Evolutionary conservation across 1,140 invertebrate genomes (phyloP).

Genomic region (Whitmania pigra): DNA sequence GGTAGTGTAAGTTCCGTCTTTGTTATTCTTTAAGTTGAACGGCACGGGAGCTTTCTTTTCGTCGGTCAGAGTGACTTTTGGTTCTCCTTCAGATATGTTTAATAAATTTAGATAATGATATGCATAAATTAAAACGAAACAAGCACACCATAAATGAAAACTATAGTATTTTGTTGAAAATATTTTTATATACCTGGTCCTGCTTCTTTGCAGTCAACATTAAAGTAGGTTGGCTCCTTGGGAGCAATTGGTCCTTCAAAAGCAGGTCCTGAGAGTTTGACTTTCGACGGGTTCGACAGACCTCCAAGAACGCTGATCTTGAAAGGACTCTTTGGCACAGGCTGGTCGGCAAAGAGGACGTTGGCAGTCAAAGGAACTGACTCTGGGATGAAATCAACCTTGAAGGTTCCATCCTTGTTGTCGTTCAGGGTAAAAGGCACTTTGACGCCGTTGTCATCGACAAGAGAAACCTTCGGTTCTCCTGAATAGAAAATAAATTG

Average conservation of each 20-base stretch:
- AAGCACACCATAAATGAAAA: background rate
- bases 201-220: constrained; percentile 24
- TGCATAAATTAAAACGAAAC: background rate
- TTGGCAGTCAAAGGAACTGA: constrained; percentile 61
- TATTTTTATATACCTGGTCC: constrained; percentile 3
- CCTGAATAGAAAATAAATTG: constrained; percentile 32
- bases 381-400: constrained; percentile 39
- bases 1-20: constrained; percentile 51
- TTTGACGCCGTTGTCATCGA: constrained; percentile 56
- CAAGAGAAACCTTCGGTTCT: constrained; percentile 58
- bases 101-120: background rate
- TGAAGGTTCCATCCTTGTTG: constrained; percentile 66
- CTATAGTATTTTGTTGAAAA: constrained; percentile 1
- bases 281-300: constrained; percentile 42
- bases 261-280: constrained; percentile 25
- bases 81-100: constrained; percentile 49
- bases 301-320: constrained; percentile 53
- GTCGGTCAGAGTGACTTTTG: constrained; percentile 48
- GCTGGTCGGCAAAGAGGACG: constrained; percentile 58
- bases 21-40: constrained; percentile 55
- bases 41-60: constrained; percentile 50
- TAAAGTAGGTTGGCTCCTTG: constrained; percentile 24
- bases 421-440: constrained; percentile 63
- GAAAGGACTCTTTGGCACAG: constrained; percentile 65
- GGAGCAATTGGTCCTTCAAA: constrained; percentile 23